Percentiles rank a stretch among this genome's conserved stretches.
phyloP scores from a whole-genome alignment of 2,888 invertebrate species.

The Drosophila histrio region DNA sequence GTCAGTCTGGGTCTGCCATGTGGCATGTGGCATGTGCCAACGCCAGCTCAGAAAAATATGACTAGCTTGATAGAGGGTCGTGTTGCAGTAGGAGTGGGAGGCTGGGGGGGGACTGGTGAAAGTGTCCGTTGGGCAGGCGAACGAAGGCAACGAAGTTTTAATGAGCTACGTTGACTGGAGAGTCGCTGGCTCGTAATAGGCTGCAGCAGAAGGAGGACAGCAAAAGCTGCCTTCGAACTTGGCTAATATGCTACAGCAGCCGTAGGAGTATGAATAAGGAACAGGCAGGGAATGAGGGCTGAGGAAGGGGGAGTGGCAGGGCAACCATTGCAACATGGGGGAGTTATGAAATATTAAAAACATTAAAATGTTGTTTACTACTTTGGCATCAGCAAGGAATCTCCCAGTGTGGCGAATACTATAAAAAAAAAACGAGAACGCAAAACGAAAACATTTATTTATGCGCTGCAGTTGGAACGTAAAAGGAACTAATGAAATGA shows the following conservation, averaged over 20 bases:
- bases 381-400: conserved; percentile 48
- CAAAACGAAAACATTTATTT: conserved; percentile 52
- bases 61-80: not conserved
- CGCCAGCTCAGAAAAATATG: conserved; percentile 22
- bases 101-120: conserved; percentile 6
- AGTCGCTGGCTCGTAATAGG: conserved; percentile 47
- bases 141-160: conserved; percentile 61
- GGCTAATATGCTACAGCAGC: conserved; percentile 44
- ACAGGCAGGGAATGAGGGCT: not conserved
- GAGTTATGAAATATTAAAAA: conserved; percentile 69
- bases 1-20: conserved; percentile 20
- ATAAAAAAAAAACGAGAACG: conserved; percentile 20
- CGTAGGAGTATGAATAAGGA: not conserved
- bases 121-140: conserved; percentile 27
- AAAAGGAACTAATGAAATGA: conserved; percentile 68
- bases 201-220: conserved; percentile 30
- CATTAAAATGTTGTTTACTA: conserved; percentile 77
- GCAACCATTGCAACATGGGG: conserved; percentile 4
- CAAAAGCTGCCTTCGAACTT: conserved; percentile 49
- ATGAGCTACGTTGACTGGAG: conserved; percentile 64
- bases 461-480: conserved; percentile 47
- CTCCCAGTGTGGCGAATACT: conserved; percentile 45
- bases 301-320: not conserved
- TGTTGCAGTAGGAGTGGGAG: not conserved
- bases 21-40: conserved; percentile 25